Conservation (phyloP, 2,888 invertebrate genomes). For the Cryptus armator region DNA sequence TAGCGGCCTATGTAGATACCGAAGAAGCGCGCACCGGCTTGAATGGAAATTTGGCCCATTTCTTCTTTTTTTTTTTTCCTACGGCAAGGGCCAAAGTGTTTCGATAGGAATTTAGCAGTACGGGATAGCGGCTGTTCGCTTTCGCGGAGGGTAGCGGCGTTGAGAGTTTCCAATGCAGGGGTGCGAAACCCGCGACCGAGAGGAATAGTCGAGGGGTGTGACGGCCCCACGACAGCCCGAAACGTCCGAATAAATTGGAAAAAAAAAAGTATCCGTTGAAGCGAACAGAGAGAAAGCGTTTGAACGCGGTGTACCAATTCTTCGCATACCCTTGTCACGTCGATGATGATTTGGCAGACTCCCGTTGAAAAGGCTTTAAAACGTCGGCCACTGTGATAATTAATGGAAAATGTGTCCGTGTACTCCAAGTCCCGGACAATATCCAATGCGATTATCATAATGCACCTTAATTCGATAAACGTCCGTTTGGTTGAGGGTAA, state of each 20-base stretch:
- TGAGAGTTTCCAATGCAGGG: background rate
- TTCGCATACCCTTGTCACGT: slow-evolving; percentile 11
- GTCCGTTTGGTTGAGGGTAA: slow-evolving; percentile 71
- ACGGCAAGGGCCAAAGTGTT: slow-evolving; percentile 69
- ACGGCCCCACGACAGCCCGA: slow-evolving; percentile 50
- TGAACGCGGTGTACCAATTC: background rate
- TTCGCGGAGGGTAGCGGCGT: slow-evolving; percentile 23
- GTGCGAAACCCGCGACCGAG: background rate
- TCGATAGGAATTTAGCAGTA: slow-evolving; percentile 73
- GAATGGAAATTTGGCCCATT: slow-evolving; percentile 77
- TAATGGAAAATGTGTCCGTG: slow-evolving; percentile 73
- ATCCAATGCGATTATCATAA: slow-evolving; percentile 78
- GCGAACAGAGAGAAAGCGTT: background rate
- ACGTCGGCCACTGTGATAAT: slow-evolving; percentile 70
- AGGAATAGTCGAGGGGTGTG: background rate
- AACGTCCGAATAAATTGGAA: slow-evolving; percentile 64
- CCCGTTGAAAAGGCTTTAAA: slow-evolving; percentile 50
- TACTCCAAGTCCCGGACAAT: slow-evolving; percentile 67
- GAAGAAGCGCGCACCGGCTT: slow-evolving; percentile 32
- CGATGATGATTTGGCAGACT: slow-evolving; percentile 25
- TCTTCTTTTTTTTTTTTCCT: slow-evolving; percentile 31
- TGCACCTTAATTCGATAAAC: slow-evolving; percentile 78
- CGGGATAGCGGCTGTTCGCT: slow-evolving; percentile 63
- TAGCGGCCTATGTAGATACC: background rate
- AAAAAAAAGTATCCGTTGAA: slow-evolving; percentile 47